Conservation (phyloP, 1,140 invertebrate species). For the Mactra quadrangularis region DNA sequence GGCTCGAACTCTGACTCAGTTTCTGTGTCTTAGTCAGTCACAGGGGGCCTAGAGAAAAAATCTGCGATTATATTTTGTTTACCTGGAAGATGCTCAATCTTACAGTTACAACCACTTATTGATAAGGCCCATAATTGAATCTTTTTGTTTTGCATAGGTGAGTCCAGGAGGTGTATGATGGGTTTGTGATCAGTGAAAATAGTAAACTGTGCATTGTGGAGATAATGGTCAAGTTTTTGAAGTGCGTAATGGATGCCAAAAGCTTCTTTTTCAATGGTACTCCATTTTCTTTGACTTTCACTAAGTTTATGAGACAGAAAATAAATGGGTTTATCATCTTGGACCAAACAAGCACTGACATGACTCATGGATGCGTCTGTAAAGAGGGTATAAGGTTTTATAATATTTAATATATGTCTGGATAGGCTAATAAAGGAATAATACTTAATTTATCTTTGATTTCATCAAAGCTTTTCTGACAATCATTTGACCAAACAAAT, state of each 20-base stretch:
- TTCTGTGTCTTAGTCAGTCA: background rate
- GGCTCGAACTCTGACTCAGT: background rate
- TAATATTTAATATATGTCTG: constrained; percentile 22
- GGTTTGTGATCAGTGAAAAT: constrained; percentile 61
- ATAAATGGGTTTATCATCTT: constrained; percentile 63
- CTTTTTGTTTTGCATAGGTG: constrained; percentile 66
- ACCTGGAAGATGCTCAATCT: constrained; percentile 59
- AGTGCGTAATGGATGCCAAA: constrained; percentile 71
- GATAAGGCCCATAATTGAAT: constrained; percentile 65
- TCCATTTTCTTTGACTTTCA: constrained; percentile 59
- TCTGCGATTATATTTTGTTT: constrained; percentile 49
- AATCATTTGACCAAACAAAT: too few species aligned
- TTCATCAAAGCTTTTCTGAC: constrained; percentile 46
- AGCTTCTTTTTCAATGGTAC: constrained; percentile 68
- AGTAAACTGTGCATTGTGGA: constrained; percentile 67
- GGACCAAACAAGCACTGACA: constrained; percentile 14
- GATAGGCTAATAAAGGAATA: constrained; percentile 36
- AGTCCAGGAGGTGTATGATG: background rate
- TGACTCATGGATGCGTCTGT: constrained; percentile 40
- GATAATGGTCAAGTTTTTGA: constrained; percentile 70
- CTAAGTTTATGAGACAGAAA: constrained; percentile 69
- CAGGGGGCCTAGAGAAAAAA: constrained; percentile 40
- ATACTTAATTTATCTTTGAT: constrained; percentile 37
- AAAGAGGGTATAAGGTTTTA: constrained; percentile 53
- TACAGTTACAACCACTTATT: constrained; percentile 54